Evolutionary conservation across 2,888 invertebrate genomes (phyloP).

Genomic region (Drosophila pseudotalamancana): DNA sequence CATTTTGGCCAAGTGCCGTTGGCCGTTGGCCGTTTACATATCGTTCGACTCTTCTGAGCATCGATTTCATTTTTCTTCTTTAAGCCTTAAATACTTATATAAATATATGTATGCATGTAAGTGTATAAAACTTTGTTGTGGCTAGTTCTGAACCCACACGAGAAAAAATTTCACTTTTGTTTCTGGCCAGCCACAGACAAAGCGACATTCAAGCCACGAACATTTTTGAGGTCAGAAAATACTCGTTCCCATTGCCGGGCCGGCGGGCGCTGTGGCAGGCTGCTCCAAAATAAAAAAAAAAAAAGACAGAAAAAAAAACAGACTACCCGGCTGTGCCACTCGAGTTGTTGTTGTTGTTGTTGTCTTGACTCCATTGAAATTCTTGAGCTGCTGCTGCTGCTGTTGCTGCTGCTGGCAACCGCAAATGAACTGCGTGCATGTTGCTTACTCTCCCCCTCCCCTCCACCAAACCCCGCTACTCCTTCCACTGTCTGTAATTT

Average conservation of each 20-base stretch:
- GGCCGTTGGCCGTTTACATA: conserved; percentile 8
- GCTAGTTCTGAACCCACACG: conserved; percentile 71
- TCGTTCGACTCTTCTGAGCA: conserved; percentile 23
- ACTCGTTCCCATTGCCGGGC: conserved; percentile 69
- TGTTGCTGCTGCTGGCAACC: conserved; percentile 46
- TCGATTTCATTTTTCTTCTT: conserved; percentile 56
- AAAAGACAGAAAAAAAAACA: conserved; percentile 12
- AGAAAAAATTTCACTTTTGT: conserved; percentile 72
- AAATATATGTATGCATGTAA: not conserved
- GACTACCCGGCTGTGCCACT: conserved; percentile 1
- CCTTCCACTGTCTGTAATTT: conserved; percentile 51
- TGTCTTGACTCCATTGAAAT: conserved; percentile 67
- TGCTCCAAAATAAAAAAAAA: conserved; percentile 30
- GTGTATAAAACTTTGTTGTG: conserved; percentile 13
- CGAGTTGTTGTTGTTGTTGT: conserved; percentile 22
- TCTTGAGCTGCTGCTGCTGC: conserved; percentile 45
- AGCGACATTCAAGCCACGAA: conserved; percentile 70
- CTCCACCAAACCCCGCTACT: not conserved
- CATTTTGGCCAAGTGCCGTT: conserved; percentile 58
- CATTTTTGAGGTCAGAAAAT: conserved; percentile 68
- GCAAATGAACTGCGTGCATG: conserved; percentile 69
- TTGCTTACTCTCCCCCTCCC: conserved; percentile 15
- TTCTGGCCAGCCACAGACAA: conserved; percentile 62
- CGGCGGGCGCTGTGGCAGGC: conserved; percentile 24
- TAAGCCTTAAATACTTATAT: no score